Evolutionary conservation across 2,113 vertebrate species (phyloP).

Genomic region (Tyrannus savana): DNA sequence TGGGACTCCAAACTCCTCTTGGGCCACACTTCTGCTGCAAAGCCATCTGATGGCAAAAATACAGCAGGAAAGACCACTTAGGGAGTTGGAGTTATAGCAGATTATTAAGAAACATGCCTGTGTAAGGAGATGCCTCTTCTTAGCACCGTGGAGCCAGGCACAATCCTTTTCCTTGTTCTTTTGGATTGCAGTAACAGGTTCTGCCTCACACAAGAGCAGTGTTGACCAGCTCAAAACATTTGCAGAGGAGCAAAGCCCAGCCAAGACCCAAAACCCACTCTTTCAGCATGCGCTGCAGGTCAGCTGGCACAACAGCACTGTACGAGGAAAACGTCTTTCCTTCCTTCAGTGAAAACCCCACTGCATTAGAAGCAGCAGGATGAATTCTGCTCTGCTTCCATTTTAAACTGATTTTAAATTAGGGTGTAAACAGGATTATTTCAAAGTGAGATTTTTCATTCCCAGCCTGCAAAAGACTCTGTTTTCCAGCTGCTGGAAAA

Average conservation of each 20-base stretch:
- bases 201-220: not conserved
- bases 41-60: not conserved
- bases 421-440: not conserved
- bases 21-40: not conserved
- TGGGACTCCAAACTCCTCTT: not conserved
- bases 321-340: not conserved
- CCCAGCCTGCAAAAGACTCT: not conserved
- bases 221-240: not conserved
- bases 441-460: constrained; percentile 2
- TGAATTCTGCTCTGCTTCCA: not conserved
- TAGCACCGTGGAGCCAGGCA: not conserved
- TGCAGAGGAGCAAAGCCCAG: not conserved
- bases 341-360: not conserved
- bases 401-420: not conserved
- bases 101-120: not conserved
- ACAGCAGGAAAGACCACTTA: not conserved
- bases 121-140: not conserved
- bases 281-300: not conserved
- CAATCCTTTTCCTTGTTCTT: not conserved
- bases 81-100: not conserved
- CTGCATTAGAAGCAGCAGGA: not conserved
- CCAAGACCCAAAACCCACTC: not conserved
- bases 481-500: constrained; percentile 44
- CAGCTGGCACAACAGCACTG: not conserved
- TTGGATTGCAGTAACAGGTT: not conserved